Conservation (phyloP, 2,888 invertebrate species). For the Charanyca ferruginea region DNA sequence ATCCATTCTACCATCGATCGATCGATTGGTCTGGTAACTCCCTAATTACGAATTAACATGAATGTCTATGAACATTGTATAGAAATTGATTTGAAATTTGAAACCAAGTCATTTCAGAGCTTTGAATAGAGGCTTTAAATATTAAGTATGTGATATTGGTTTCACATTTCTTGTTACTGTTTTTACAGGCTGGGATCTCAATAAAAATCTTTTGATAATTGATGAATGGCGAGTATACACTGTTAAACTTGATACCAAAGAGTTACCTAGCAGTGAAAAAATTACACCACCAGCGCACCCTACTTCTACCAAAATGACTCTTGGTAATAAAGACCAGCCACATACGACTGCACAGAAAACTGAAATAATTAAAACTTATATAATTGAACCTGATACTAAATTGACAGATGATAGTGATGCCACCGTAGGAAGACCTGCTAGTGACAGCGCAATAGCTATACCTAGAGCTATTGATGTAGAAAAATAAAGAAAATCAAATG, state of each 20-base stretch:
- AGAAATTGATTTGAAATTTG: no score
- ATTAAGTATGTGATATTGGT: no score
- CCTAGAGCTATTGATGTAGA: no score
- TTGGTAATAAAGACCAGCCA: not conserved
- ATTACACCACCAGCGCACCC: not conserved
- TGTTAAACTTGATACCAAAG: slow-evolving; percentile 28
- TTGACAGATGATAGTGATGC: not conserved
- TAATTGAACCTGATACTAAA: slow-evolving; percentile 48
- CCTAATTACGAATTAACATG: no score
- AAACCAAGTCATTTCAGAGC: no score
- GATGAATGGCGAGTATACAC: slow-evolving; percentile 90
- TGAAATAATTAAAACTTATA: slow-evolving; percentile 20
- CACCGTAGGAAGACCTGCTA: no score
- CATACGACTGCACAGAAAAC: not conserved
- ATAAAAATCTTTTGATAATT: slow-evolving; percentile 90
- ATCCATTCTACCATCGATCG: no score
- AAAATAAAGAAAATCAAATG: no score
- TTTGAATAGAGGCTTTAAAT: no score
- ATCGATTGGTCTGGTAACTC: no score
- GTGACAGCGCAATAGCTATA: no score
- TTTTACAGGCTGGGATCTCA: slow-evolving; percentile 91
- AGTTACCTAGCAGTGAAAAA: slow-evolving; percentile 34
- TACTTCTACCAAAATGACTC: slow-evolving; percentile 17
- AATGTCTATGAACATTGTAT: no score
- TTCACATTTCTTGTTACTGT: not conserved